Evolutionary conservation across 1,140 invertebrate genomes (phyloP), one percentile per base, ranked within the genome.

Genomic region (Acromyrmex charruanus): DNA sequence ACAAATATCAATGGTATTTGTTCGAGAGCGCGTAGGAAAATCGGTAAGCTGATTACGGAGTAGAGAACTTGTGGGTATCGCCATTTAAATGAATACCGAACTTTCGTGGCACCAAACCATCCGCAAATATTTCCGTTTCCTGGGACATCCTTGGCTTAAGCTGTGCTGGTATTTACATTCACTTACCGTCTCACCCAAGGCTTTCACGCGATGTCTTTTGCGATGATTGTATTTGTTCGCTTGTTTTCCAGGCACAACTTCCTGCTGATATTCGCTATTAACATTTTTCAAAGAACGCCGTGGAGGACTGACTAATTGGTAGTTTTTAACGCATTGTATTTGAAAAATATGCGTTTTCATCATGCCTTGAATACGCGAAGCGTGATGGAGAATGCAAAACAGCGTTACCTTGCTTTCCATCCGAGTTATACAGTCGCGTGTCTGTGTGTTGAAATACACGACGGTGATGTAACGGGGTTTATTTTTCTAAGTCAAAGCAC

Each of bases 81-180:
- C 88, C 75, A 69, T 72, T 65, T 86, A 85, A 77, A 88, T 88
- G 82, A 74, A 89, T 89, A 80, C 75, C 68, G 28, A 89, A 89
- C 55, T 89, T 89, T 86, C 68, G 49, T 71, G 28, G 82, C 74
- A 69, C 49, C 75, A 75, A 75, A 86, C 53, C 82, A 72, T 89
- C 25, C 55, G 91, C 86, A 92, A 92, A 92, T 91, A 91, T 92
- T 92, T 88, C 77, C 87, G 88, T 86, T 89, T 89, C 81, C 87
- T 53, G 28, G 72, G 51, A n/a, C 51, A 58, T 63, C 63, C 87
- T 35, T 16, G 66, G 82, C 87, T 88, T 89, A 77, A 88, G 72
- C 71, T 55, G 68, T 25, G 82, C 69, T 53, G n/a, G 39, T 68
- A 85, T 89, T 89, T 88, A 85, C 87, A 89, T 79, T 81, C 87